Evolutionary conservation across 2,888 invertebrate species (phyloP), one percentile per base, ranked within the genome.

Genomic region (Drosophila longiperda): DNA sequence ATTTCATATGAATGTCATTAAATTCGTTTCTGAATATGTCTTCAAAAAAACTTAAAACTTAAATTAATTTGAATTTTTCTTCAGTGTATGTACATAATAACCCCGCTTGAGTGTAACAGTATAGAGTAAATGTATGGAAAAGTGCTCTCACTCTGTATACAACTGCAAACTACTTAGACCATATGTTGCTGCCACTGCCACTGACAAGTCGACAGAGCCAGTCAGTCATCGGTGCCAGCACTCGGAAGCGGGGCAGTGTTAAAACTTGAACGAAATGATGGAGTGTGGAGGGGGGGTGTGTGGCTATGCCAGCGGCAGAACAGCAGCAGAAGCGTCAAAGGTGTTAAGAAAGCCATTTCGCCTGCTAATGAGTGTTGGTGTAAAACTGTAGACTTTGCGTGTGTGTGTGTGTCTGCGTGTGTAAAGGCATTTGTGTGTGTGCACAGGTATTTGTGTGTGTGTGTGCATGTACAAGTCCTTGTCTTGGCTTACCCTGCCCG

Each of bases 291-390:
- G 7, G 36, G 26, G 15, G 34, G 17, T 29, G 29, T 29, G 29
- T 23, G 20, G 29, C n/a, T 11, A 20, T 26, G 42, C 52, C 40
- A 17, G 11, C 20, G 32, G 34, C 48, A 57, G n/a, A 61, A 15
- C n/a, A 57, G 59, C 60, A 50, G 26, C 67, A 77, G 58, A 68
- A 86, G 73, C 86, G 78, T 78, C 90, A 86, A 90, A 86, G 85
- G 85, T 90, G 85, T 90, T 86, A 86, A 88, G 85, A 88, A 90
- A 86, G 89, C 85, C 85, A 86, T 86, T 86, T 86, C 74, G 73
- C 74, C 81, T 86, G 85, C 85, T 86, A 86, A 86, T 86, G 85
- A 86, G 85, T 90, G 85, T 83, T 66, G 79, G 73, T 89, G 72
- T 78, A 67, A 48, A 58, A 60, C 62, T 69, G 50, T 62, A 53